Evolutionary conservation across 1,140 invertebrate genomes (phyloP), one percentile per base, ranked within the genome.

Genomic region (Philotrypesis tridentata): DNA sequence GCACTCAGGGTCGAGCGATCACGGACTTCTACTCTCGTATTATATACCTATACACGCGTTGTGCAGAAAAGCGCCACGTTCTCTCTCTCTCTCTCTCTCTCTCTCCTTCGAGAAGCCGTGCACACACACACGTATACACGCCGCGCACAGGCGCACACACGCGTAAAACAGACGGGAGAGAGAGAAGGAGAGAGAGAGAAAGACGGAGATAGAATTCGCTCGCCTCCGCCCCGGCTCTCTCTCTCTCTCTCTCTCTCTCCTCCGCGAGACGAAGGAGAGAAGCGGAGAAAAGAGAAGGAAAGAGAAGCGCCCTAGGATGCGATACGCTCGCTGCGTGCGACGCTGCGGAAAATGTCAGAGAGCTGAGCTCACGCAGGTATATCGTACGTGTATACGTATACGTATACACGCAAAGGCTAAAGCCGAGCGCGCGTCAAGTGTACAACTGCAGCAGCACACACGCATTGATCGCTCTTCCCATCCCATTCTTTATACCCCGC

Each of bases 61-160:
- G 25, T 74, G 48, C 63, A 48, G 63, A 55, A 68, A 63, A 80
- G 48, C 70, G 77, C 77, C 77, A 71, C 77, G 77, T 79, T 79
- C 65, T n/a, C 67, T n/a, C n/a, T n/a, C n/a, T n/a, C n/a, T n/a
- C n/a, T n/a, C n/a, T n/a, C n/a, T n/a, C n/a, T n/a, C n/a, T n/a
- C n/a, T 40, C 40, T 21, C 27, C 31, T 33, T n/a, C 70, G 31
- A n/a, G 31, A n/a, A 29, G 12, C 21, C 25, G 55, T 29, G 21
- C 29, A 37, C 27, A 9, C 40, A 21, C 73, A 11, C 29, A n/a
- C n/a, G n/a, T n/a, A n/a, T n/a, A n/a, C n/a, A n/a, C n/a, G n/a
- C n/a, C n/a, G n/a, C n/a, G n/a, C n/a, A n/a, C n/a, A n/a, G 43
- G 33, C 17, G 21, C 40, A 14, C 68, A 23, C 31, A 48, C 33